Conservation (phyloP, 2,113 vertebrate genomes). For the Xenopus laevis region DNA sequence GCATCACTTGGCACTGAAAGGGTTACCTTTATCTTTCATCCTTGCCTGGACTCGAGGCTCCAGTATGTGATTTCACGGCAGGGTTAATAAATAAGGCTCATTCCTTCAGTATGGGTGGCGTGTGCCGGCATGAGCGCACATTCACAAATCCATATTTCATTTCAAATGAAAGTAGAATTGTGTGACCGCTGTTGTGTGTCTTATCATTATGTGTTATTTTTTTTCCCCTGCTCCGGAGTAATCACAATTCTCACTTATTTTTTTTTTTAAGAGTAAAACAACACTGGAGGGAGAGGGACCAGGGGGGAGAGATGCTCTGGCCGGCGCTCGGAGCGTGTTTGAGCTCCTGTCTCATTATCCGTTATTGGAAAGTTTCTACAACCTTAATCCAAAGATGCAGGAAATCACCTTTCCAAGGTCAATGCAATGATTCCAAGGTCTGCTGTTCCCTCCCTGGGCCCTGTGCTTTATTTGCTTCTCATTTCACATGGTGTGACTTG, state of each 20-base stretch:
- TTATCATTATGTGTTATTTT: conserved; percentile 37
- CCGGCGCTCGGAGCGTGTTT: conserved; percentile 25
- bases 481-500: no score
- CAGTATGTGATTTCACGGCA: no score
- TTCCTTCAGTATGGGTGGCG: no score
- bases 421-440: conserved; percentile 26
- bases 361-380: conserved; percentile 41
- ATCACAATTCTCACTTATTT: conserved; percentile 27
- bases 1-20: no score
- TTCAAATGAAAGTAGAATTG: conserved; percentile 38
- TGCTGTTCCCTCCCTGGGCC: conserved; percentile 14
- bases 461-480: neutral
- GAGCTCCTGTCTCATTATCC: conserved; percentile 37
- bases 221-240: conserved; percentile 31
- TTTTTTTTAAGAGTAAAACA: conserved; percentile 30
- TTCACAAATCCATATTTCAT: conserved; percentile 43
- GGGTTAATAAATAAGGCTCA: no score
- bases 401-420: conserved; percentile 40
- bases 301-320: conserved; percentile 33
- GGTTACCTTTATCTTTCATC: no score
- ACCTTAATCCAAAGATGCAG: conserved; percentile 24
- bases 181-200: conserved; percentile 40
- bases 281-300: conserved; percentile 11
- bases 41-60: no score
- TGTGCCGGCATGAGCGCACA: neutral